These are phyloP conservation scores for Heliocidaris tuberculata DNA, from an alignment of 35 echinoderm and acorn worm genomes.

Conservation along the genomic window DNA sequence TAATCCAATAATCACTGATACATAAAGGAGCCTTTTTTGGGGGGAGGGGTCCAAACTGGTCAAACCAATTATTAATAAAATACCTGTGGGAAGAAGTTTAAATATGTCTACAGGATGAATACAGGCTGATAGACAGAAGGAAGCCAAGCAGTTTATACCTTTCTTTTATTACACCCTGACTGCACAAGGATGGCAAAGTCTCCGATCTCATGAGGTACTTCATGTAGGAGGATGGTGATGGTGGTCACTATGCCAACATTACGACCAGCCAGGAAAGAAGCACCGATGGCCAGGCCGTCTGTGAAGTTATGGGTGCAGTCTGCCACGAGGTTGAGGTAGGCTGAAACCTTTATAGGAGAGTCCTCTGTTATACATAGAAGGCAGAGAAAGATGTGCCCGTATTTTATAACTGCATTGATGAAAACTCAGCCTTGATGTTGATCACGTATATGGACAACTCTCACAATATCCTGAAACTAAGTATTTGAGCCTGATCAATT, in stretches of 20 bases:
- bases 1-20: no score
- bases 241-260: slow-evolving; percentile 86
- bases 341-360: slow-evolving; percentile 74
- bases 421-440: no score
- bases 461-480: no score
- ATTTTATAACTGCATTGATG: no score
- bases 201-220: slow-evolving; percentile 91
- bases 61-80: no score
- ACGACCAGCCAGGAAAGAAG: slow-evolving; percentile 81
- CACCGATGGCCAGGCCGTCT: slow-evolving; percentile 92
- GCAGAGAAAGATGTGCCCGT: background rate
- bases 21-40: no score
- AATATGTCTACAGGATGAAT: no score
- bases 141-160: slow-evolving; percentile 49
- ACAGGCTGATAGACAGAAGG: no score
- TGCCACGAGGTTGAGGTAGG: slow-evolving; percentile 82
- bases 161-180: slow-evolving; percentile 91
- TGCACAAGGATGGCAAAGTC: slow-evolving; percentile 94
- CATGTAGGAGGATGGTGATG: slow-evolving; percentile 89
- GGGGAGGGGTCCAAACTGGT: no score
- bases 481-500: no score
- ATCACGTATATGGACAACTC: no score
- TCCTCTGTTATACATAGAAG: slow-evolving; percentile 57
- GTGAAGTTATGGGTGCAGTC: slow-evolving; percentile 97
- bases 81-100: no score